Percentiles rank a stretch among this genome's conserved stretches.
Evolutionary conservation across 2,888 invertebrate genomes (phyloP).

Genomic region (Agrochola macilenta): DNA sequence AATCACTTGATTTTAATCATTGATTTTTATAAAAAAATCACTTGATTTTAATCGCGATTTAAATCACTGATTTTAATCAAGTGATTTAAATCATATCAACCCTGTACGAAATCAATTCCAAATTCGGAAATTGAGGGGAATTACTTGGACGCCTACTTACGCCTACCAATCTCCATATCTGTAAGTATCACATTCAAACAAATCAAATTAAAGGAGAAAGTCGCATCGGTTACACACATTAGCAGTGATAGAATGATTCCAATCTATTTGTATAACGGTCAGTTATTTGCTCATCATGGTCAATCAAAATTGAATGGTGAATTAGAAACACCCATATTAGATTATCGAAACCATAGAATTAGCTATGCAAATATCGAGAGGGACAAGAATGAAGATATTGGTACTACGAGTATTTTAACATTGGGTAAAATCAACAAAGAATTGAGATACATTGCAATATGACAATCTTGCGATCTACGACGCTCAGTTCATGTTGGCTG

Average conservation of each 20-base stretch:
- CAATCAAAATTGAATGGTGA: constrained; percentile 7
- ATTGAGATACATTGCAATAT: constrained; percentile 11
- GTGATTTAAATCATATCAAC: too few relatives aligned
- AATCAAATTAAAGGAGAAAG: constrained; percentile 28
- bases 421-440: constrained; percentile 14
- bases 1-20: too few relatives aligned
- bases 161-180: not conserved
- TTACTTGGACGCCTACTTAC: not conserved
- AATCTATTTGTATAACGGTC: constrained; percentile 37
- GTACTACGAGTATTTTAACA: not conserved
- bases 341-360: constrained; percentile 10
- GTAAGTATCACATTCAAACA: not conserved
- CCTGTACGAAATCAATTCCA: not conserved
- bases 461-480: constrained; percentile 9
- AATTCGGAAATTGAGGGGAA: not conserved
- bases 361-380: constrained; percentile 5
- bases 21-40: too few relatives aligned
- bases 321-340: constrained; percentile 2
- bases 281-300: constrained; percentile 1
- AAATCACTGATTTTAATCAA: too few relatives aligned
- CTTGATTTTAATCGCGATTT: too few relatives aligned
- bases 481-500: not conserved
- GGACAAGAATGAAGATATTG: constrained; percentile 8
- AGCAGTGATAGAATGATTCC: constrained; percentile 2
- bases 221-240: constrained; percentile 9